Base-by-base conservation (phyloP, 2,888 invertebrate genomes). In the Pherbina coryleti region DNA sequence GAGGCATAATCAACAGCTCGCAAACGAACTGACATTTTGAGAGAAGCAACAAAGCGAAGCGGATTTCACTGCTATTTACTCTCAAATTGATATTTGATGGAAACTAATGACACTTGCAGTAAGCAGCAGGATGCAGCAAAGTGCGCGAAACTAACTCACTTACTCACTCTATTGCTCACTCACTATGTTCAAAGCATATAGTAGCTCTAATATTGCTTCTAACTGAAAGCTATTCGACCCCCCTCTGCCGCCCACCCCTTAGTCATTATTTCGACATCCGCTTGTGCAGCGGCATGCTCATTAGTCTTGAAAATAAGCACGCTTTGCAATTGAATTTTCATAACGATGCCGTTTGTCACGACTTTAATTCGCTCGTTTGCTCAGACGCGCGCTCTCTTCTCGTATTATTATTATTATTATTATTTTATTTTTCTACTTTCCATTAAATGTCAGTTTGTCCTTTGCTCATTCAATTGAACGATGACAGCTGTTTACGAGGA, bases 61-160 rank as follows among this genome's bases (percentile, higher is more conserved):
- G 19, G 22, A 4, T 14, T 11, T 14, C 28, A 4, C n/a, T 69
- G 22, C 28, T 49, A 28, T 28, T 17, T 28, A 51, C 69, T 69
- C 51, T 51, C 51, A 69, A 69, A 69, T 69, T 69, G 69, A 51
- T 51, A 69, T 69, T 51, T 69, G 69, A 69, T 69, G 49, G 49
- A 69, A 69, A 69, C 69, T 69, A 69, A 69, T 69, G 69, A 69
- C 51, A 51, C 69, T 34, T 31, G 69, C 28, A 64, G 3, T 17
- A 64, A 25, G 19, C 57, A 60, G 22, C 3, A 44, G 44, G 44
- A 44, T 44, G 44, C 44, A 44, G 44, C 44, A 11, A 44, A 44
- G 44, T 44, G 44, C 44, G 11, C 44, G 14, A 11, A 44, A 44
- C 44, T 44, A 44, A 44, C 44, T 44, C 11, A 44, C 44, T 44